Evolutionary conservation across 2,888 invertebrate species (phyloP).

Genomic region (Yponomeuta plumbellus): DNA sequence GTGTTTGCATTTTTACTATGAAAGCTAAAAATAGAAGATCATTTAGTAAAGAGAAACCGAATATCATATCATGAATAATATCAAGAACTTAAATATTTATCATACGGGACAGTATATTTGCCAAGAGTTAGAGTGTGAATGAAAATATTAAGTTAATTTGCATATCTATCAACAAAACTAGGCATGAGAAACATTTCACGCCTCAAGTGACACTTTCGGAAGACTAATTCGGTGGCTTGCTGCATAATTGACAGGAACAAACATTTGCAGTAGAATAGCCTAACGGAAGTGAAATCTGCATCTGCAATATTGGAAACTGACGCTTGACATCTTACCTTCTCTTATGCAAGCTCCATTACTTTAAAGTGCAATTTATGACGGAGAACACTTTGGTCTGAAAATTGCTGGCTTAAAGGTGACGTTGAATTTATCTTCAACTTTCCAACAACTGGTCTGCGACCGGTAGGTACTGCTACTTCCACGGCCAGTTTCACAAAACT

Average conservation of each 20-base stretch:
- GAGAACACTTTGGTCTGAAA: constrained; percentile 6
- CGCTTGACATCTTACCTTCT: not conserved
- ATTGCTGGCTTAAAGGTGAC: constrained; percentile 7
- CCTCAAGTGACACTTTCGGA: constrained; percentile 16
- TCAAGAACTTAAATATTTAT: constrained; percentile 30
- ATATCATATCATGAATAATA: not conserved
- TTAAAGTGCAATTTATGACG: constrained; percentile 3
- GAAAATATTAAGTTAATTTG: constrained; percentile 30
- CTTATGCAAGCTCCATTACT: not conserved
- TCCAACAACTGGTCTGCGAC: constrained; percentile 27
- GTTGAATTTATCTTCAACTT: constrained; percentile 27
- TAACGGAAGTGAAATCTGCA: constrained; percentile 6
- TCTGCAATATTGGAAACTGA: not conserved
- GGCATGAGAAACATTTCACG: constrained; percentile 23
- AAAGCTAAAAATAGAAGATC: too few species aligned
- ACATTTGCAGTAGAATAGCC: not conserved
- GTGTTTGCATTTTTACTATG: too few species aligned
- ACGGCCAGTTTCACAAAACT: constrained; percentile 35
- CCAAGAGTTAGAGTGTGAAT: constrained; percentile 30
- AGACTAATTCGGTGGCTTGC: not conserved
- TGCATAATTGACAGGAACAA: not conserved
- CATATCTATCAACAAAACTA: constrained; percentile 28
- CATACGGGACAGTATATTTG: constrained; percentile 27
- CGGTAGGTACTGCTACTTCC: constrained; percentile 28
- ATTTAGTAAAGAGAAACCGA: not conserved